Base-by-base conservation (phyloP, 1,140 invertebrate genomes). In the Battus philenor region DNA sequence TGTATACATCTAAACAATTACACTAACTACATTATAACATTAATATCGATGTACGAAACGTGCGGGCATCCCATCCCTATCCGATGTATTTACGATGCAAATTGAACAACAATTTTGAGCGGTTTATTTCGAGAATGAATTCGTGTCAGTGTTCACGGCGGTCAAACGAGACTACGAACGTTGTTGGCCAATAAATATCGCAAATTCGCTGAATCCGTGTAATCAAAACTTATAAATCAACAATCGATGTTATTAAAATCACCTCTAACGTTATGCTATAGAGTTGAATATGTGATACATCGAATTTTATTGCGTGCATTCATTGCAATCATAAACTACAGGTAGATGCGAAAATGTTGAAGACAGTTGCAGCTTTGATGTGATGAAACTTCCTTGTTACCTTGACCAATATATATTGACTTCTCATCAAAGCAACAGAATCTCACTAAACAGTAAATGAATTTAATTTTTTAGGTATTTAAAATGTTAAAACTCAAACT, bases 311-410 rank as follows among this genome's bases (percentile, higher is more conserved):
- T 36, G 33, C 33, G 17, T 36, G n/a, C 10, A 17, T 33, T 36
- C 20, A 36, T 36, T 36, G 33, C 16, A 15, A 36, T 45, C 16
- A 15, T 30, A 15, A 44, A 44, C 38, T 12, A 38, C 17, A 39
- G 31, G 39, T 45, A 46, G 49, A n/a, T n/a, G n/a, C 49, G 33
- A 38, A 10, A 18, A 36, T 11, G 5, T 36, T 17, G 17, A 22
- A 17, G 33, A 20, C 4, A 36, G 32, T 18, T 11, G 4, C 20
- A 36, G 10, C 11, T 36, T 20, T 36, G 6, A 36, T 36, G 33
- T 11, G 5, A 17, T n/a, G n/a, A n/a, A n/a, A n/a, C n/a, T n/a
- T n/a, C n/a, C n/a, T n/a, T n/a, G n/a, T n/a, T n/a, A n/a, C n/a
- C n/a, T n/a, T n/a, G n/a, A n/a, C n/a, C n/a, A n/a, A n/a, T n/a